Percentiles rank a stretch among this genome's conserved stretches.
Conservation (phyloP, 2,888 invertebrate species). For the Andrena praecox region DNA sequence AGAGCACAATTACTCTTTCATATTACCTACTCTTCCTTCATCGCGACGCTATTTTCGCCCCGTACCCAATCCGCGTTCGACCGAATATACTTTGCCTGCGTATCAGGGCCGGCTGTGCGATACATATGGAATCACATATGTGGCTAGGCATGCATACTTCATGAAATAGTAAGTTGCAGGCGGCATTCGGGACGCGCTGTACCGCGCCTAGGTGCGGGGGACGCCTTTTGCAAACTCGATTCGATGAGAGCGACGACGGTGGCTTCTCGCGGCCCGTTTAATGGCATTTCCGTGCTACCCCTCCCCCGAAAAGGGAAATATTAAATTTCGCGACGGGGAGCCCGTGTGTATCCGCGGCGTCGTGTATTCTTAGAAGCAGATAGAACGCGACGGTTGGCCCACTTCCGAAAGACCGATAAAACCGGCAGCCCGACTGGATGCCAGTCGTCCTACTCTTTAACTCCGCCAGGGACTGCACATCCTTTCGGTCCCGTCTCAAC, state of each 20-base stretch:
- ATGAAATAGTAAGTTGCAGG: constrained; percentile 52
- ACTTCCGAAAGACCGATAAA: constrained; percentile 61
- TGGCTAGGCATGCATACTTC: constrained; percentile 45
- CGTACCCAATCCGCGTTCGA: neutral
- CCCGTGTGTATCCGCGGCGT: constrained; percentile 53
- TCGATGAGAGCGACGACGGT: constrained; percentile 58
- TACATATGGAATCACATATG: constrained; percentile 44
- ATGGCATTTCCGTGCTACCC: constrained; percentile 71
- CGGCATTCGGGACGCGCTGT: constrained; percentile 59
- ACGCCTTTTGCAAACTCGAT: constrained; percentile 69
- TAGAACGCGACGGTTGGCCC: constrained; percentile 45
- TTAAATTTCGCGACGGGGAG: constrained; percentile 65
- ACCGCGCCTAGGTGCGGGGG: constrained; percentile 28
- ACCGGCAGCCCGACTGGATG: constrained; percentile 27
- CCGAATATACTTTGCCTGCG: constrained; percentile 35
- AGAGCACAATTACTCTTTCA: neutral
- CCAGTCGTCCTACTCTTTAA: constrained; percentile 23
- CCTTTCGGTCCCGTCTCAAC: neutral
- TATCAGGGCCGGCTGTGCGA: constrained; percentile 7
- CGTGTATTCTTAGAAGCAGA: constrained; percentile 58
- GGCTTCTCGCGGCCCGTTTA: constrained; percentile 71
- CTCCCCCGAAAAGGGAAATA: constrained; percentile 67
- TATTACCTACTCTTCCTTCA: neutral
- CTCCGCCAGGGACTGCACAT: constrained; percentile 1
- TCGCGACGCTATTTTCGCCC: constrained; percentile 9